A percentile compares a stretch with the other conserved stretches of the same genome.
These are phyloP conservation scores for Rallus limicola DNA, from an alignment of 2,113 vertebrate genomes.

Conservation along the genomic window DNA sequence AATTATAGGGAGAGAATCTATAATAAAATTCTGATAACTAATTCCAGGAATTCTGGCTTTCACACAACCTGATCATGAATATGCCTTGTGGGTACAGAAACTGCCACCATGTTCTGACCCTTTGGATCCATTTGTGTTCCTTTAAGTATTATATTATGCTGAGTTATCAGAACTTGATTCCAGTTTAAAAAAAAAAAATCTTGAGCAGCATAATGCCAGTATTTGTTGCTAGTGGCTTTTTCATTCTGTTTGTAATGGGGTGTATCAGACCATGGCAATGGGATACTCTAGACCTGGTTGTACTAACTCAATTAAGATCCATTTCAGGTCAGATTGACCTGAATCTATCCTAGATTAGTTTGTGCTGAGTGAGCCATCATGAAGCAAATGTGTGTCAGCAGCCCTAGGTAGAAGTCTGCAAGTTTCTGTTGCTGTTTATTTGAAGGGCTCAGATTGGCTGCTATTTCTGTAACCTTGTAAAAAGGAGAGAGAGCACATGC, in stretches of 20 bases:
- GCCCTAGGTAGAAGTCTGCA: background rate
- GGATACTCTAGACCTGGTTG: background rate
- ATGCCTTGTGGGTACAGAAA: background rate
- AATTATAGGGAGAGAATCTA: background rate
- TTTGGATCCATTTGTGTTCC: background rate
- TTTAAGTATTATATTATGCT: slow-evolving; percentile 2
- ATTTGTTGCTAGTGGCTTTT: slow-evolving; percentile 27
- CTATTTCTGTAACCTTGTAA: background rate
- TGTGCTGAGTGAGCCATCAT: slow-evolving; percentile 22
- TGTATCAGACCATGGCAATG: slow-evolving; percentile 32
- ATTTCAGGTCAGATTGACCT: slow-evolving; percentile 33
- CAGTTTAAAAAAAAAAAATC: background rate
- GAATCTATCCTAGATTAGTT: slow-evolving; percentile 2
- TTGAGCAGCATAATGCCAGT: background rate
- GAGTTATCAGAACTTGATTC: slow-evolving; percentile 11
- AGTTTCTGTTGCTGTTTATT: background rate
- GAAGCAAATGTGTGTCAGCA: background rate
- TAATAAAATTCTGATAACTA: background rate
- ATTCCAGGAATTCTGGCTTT: background rate
- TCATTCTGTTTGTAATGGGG: background rate
- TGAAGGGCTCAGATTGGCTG: background rate
- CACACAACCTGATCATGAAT: background rate
- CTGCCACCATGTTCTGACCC: background rate
- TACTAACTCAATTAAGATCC: slow-evolving; percentile 16
- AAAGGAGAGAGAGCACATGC: background rate